phyloP scores from a whole-genome alignment of 2,797 vertebrate genomes.

The Buceros bicornis region DNA sequence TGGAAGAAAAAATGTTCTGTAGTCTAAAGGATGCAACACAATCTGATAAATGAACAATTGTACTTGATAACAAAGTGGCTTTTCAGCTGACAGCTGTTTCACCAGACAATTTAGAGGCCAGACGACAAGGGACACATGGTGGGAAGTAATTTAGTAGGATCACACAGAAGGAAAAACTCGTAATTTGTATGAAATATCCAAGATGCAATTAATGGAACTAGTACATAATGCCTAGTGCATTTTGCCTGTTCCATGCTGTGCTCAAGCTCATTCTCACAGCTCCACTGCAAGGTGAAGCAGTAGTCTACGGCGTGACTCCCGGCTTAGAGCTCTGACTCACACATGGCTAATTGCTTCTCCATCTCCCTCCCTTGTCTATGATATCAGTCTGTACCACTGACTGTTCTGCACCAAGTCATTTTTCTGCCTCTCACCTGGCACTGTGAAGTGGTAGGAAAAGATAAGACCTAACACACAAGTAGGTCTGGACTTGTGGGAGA shows the following conservation, averaged over 20 bases:
- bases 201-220: neutral
- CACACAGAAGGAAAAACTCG: neutral
- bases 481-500: neutral
- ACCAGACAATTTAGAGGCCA: neutral
- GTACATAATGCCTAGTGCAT: neutral
- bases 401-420: neutral
- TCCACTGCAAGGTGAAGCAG: neutral
- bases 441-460: neutral
- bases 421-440: neutral
- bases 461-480: neutral
- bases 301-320: rapidly evolving
- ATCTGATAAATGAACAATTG: neutral
- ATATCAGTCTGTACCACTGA: neutral
- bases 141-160: neutral
- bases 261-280: neutral
- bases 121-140: neutral
- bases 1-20: neutral
- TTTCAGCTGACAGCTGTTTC: constrained; percentile 15
- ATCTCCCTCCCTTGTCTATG: neutral
- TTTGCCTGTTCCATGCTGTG: neutral
- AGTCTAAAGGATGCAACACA: neutral
- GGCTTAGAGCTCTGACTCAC: neutral
- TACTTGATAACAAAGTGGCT: neutral
- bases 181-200: neutral
- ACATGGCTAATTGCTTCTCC: neutral